Evolutionary conservation across 2,888 invertebrate genomes (phyloP).

Genomic region (Leptinotarsa tumamoca): DNA sequence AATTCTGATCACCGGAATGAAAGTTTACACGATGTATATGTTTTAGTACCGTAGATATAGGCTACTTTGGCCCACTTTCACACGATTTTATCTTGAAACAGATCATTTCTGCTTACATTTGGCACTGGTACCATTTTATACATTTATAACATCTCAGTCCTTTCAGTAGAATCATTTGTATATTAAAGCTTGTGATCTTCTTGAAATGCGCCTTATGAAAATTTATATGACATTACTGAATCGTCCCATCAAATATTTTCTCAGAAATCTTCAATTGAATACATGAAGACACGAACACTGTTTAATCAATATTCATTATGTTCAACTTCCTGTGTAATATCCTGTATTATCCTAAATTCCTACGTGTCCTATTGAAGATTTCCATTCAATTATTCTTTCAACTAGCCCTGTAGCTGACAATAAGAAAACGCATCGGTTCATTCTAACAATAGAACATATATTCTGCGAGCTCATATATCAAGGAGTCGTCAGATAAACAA

Average conservation of each 20-base stretch:
- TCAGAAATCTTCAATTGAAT: neutral
- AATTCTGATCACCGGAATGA: no score
- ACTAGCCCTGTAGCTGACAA: constrained; percentile 1
- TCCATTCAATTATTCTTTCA: constrained; percentile 4
- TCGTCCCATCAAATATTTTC: neutral
- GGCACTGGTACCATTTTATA: no score
- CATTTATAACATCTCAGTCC: no score
- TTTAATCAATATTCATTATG: constrained; percentile 6
- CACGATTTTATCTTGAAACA: no score
- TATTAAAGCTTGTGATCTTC: neutral
- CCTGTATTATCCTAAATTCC: neutral
- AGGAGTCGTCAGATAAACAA: constrained; percentile 22
- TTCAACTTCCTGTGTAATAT: constrained; percentile 3
- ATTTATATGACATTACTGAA: neutral
- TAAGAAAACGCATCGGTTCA: constrained; percentile 20
- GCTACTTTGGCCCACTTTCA: no score
- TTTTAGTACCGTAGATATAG: no score
- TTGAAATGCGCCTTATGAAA: neutral
- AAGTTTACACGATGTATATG: no score
- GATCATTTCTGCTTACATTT: no score
- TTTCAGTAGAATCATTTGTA: no score
- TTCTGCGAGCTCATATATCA: constrained; percentile 27
- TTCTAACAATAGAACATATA: constrained; percentile 28
- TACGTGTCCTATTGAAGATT: neutral
- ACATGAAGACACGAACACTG: neutral